Base-by-base conservation (phyloP, 1,140 invertebrate genomes). In the Brachionus rotundiformis region DNA sequence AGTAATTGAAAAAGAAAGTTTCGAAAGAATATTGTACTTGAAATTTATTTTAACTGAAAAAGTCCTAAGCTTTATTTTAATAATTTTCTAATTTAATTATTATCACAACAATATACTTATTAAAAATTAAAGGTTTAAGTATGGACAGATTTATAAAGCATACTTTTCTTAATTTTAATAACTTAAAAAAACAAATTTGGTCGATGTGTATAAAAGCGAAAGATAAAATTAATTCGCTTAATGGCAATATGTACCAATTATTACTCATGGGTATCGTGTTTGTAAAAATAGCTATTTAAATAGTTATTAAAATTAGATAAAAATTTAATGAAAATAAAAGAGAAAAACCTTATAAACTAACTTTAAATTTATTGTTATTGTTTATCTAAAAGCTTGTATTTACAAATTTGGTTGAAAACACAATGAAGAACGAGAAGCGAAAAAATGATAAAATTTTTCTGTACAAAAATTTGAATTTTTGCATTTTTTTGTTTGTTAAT, bases 401-500 rank as follows among this genome's bases (percentile, higher is more conserved):
- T 54, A 16, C 23, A 54, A 54, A 23, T 49, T 54, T 54, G 47
- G 16, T 54, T 54, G 47, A 54, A 54, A 54, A 54, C 47, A 54
- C 47, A 54, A 54, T 19, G 19, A 39, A 39, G 13, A 54, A 54
- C 47, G 47, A 54, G 23, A 54, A 54, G 47, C 47, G 19, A 54
- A 54, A 54, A 54, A 54, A 54, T 54, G 47, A 54, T 54, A 54
- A 54, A 54, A 54, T 54, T 54, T 19, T 19, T 16, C 23, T 23
- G 61, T 29, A 63, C 25, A 63, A 63, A 29, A 33, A 63, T 63
- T 63, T 29, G 29, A 33, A 29, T 63, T 63, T 29, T 29, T n/a
- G 27, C 29, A 63, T 31, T 63, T 27, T 63, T 63, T 63, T 63
- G 61, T 63, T 63, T 63, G 61, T 63, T 63, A 63, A 63, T 63